Evolutionary conservation across 37 sponge, comb jelly and placozoan species (phyloP).

Genomic region (Beroe ovata): DNA sequence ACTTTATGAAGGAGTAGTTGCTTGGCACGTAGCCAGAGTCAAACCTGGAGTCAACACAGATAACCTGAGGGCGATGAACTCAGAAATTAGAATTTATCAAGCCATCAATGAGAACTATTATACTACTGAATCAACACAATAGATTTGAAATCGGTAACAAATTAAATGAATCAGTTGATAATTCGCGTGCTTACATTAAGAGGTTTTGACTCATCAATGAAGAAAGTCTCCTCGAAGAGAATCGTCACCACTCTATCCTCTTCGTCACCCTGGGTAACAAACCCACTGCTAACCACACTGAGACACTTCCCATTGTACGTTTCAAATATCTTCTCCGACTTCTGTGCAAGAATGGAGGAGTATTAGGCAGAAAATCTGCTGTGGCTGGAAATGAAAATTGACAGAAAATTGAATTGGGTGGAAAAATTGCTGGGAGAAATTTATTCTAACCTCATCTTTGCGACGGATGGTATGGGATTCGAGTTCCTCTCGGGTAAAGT

Average conservation of each 20-base stretch:
- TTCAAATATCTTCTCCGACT: neutral
- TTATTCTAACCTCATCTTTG: slow-evolving; percentile 53
- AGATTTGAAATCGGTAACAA: too few relatives aligned
- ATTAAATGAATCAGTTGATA: too few relatives aligned
- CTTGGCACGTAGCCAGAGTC: neutral
- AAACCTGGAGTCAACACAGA: slow-evolving; percentile 11
- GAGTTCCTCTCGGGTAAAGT: slow-evolving; percentile 5
- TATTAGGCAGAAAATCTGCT: too few relatives aligned
- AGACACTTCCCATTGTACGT: neutral
- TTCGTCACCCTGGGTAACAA: neutral
- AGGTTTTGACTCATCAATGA: slow-evolving; percentile 41
- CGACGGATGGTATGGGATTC: slow-evolving; percentile 8
- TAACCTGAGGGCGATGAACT: too few relatives aligned
- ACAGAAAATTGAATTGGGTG: too few relatives aligned
- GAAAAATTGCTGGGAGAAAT: too few relatives aligned
- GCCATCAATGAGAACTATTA: too few relatives aligned
- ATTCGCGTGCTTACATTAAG: slow-evolving; percentile 43
- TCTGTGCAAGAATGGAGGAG: too few relatives aligned
- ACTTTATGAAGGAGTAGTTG: slow-evolving; percentile 14
- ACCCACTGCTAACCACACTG: neutral
- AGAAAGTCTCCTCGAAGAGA: slow-evolving; percentile 94
- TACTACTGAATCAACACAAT: too few relatives aligned
- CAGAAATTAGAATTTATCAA: too few relatives aligned
- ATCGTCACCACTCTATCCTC: slow-evolving; percentile 75
- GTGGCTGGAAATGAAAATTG: too few relatives aligned